Conservation (phyloP, 2,888 invertebrate genomes). For the Trachelus troglodyta region DNA sequence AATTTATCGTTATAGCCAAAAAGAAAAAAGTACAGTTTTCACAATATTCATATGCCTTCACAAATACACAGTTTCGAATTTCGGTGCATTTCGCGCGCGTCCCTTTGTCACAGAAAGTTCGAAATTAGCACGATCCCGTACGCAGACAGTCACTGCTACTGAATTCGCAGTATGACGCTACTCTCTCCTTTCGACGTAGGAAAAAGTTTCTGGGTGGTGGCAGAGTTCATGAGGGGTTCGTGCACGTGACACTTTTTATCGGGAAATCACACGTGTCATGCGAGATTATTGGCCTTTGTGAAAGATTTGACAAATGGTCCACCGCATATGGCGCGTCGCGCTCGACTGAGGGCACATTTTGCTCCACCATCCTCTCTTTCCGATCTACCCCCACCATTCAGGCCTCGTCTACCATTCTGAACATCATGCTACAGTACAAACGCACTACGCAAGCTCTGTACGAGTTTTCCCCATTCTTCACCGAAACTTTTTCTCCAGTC, state of each 20-base stretch:
- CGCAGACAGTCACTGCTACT: background rate
- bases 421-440: constrained; percentile 21
- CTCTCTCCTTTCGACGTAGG: constrained; percentile 24
- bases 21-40: background rate
- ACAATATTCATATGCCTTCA: background rate
- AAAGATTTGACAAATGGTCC: constrained; percentile 50
- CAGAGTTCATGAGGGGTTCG: constrained; percentile 11
- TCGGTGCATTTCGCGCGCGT: background rate
- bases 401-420: constrained; percentile 6
- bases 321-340: constrained; percentile 60
- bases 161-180: background rate
- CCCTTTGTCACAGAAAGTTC: background rate
- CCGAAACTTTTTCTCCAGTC: background rate
- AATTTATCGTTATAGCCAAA: background rate
- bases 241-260: constrained; percentile 51
- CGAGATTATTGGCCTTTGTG: constrained; percentile 51
- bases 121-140: background rate
- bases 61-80: background rate
- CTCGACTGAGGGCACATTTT: constrained; percentile 53
- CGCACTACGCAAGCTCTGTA: constrained; percentile 38
- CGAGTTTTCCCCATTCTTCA: background rate
- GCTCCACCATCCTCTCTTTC: constrained; percentile 43
- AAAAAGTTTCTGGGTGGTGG: constrained; percentile 19
- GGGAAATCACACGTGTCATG: constrained; percentile 52
- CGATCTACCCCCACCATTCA: constrained; percentile 46